phyloP scores from a whole-genome alignment of 1,140 invertebrate species.

The Pristionchus pacificus region DNA sequence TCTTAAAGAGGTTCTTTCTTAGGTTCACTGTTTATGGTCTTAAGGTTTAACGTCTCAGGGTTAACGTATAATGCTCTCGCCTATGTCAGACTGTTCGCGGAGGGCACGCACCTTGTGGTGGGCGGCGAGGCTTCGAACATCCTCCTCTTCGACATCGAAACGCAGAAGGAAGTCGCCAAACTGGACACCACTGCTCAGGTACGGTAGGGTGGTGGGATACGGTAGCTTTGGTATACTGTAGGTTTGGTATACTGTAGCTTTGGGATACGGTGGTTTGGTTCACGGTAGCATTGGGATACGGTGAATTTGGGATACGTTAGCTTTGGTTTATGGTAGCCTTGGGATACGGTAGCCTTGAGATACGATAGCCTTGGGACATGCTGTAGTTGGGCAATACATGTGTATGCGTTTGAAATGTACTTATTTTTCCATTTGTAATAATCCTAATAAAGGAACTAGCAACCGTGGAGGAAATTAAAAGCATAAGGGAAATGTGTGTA shows the following conservation, averaged over 20 bases:
- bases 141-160: slow-evolving; percentile 83
- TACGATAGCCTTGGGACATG: background rate
- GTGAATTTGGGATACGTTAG: background rate
- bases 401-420: background rate
- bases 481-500: background rate
- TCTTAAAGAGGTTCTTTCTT: too few species aligned
- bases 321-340: background rate
- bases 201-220: background rate
- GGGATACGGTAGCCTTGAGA: background rate
- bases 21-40: too few species aligned
- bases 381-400: background rate
- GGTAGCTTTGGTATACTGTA: background rate
- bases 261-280: background rate
- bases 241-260: background rate
- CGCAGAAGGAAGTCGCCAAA: background rate
- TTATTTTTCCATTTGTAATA: too few species aligned
- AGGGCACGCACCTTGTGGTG: slow-evolving; percentile 88
- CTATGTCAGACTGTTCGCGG: slow-evolving; percentile 75
- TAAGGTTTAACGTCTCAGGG: too few species aligned
- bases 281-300: background rate
- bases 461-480: too few species aligned
- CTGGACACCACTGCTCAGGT: background rate
- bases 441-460: too few species aligned
- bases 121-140: slow-evolving; percentile 92
- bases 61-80: too few species aligned